A percentile compares a stretch with the other conserved stretches of the same genome.
phyloP scores from a whole-genome alignment of 2,888 invertebrate genomes.

The Aleiodes leptofemur region DNA sequence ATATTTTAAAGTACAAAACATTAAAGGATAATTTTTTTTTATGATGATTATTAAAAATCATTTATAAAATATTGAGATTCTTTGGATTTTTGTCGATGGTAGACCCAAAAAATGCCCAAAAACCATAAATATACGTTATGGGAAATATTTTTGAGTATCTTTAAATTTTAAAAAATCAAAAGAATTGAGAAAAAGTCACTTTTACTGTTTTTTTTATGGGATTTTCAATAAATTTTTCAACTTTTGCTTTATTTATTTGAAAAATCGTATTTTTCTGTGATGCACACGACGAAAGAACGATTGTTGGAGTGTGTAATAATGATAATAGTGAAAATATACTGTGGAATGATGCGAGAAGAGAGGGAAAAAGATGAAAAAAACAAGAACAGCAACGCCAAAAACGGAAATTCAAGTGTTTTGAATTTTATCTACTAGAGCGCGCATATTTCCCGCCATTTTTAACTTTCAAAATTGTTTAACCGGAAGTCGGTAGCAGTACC shows the following conservation, averaged over 20 bases:
- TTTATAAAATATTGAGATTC: background rate
- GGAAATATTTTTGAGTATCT: background rate
- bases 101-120: slow-evolving; percentile 7
- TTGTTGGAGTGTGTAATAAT: slow-evolving; percentile 28
- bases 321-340: slow-evolving; percentile 5
- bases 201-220: background rate
- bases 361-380: slow-evolving; percentile 11
- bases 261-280: slow-evolving; percentile 25
- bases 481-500: slow-evolving; percentile 39
- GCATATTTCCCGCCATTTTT: slow-evolving; percentile 18
- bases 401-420: background rate
- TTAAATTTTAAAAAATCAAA: background rate
- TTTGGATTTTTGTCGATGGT: background rate
- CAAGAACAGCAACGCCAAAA: background rate
- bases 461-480: slow-evolving; percentile 3
- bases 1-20: background rate
- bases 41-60: background rate
- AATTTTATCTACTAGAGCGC: slow-evolving; percentile 34
- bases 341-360: background rate
- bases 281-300: slow-evolving; percentile 10
- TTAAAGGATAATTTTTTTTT: background rate
- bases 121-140: background rate
- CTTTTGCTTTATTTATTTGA: background rate
- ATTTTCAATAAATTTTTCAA: background rate
- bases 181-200: background rate